Base-by-base conservation (phyloP, 1,140 invertebrate genomes). In the Paramacrobiotus metropolitanus region DNA sequence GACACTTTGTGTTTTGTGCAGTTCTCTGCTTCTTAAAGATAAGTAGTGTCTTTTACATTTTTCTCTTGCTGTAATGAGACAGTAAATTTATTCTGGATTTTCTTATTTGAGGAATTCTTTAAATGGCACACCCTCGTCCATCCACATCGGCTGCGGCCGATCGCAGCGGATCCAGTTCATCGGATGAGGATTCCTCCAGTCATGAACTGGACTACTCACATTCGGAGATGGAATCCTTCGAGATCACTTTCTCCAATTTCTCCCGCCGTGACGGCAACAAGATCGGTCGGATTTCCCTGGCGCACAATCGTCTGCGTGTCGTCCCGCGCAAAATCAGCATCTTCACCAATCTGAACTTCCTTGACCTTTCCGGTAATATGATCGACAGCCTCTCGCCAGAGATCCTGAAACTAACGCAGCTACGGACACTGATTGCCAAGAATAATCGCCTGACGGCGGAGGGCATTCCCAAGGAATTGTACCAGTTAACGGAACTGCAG, bases 351-450 rank as follows among this genome's bases (percentile, higher is more conserved):
- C 65, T 80, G 2, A 67, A 71, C 4, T 78, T 81, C 21, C 71
- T 95, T 62, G 88, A 95, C 71, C 71, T 95, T 21, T 92, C 87
- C 66, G 85, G 83, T 65, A 94, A 93, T 72, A 79, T 81, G n/a
- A 69, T 95, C 1, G 80, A 75, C 4, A 72, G 72, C 55, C 72
- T 95, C 29, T 82, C 86, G 1, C 82, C 89, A 62, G 77, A 83
- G 55, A 76, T 92, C 21, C 75, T 81, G 29, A 70, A 79, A 64
- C 81, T 87, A 61, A 65, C 63, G 24, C 80, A 83, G 3, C 71
- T 92, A 28, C 82, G 79, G 21, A 81, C 81, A 30, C 73, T 96
- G 0, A 81, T 87, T 21, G 84, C 84, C 0, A 87, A 86, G 74
- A 89, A 93, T 69, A 97, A 97, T 73, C 72, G 78, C 59, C 70